Percentiles rank a stretch among this genome's conserved stretches.
Conservation (phyloP, 2,888 invertebrate species). For the Laspeyria flexula region DNA sequence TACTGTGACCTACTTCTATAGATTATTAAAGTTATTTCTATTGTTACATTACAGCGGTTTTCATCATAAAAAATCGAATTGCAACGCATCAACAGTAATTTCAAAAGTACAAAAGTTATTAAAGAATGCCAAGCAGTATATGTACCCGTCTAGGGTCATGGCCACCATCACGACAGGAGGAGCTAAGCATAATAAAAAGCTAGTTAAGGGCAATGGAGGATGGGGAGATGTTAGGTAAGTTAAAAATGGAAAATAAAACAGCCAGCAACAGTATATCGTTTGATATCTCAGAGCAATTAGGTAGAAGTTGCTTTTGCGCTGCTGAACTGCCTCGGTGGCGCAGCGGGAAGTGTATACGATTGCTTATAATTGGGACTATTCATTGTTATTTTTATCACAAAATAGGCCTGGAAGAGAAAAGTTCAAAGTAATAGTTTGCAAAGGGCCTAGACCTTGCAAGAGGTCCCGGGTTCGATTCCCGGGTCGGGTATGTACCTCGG, state of each 20-base stretch:
- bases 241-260: too few species aligned
- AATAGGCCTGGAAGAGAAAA: constrained; percentile 90
- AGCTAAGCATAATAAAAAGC: constrained; percentile 93
- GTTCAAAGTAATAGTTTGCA: constrained; percentile 94
- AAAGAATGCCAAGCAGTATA: constrained; percentile 88
- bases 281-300: too few species aligned
- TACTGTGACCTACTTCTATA: too few species aligned
- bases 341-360: too few species aligned
- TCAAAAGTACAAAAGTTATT: constrained; percentile 93
- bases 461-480: too few species aligned
- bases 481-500: too few species aligned
- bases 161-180: constrained; percentile 91
- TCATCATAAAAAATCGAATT: constrained; percentile 97
- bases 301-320: too few species aligned
- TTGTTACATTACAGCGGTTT: constrained; percentile 91
- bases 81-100: constrained; percentile 94
- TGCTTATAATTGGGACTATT: constrained; percentile 99
- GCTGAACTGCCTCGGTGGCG: too few species aligned
- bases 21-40: too few species aligned
- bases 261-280: too few species aligned
- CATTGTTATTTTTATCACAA: constrained; percentile 95
- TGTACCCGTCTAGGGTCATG: constrained; percentile 90
- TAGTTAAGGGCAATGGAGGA: constrained; percentile 97
- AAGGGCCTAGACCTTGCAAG: constrained; percentile 96
- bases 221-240: constrained; percentile 94